Evolutionary conservation across 2,113 vertebrate genomes (phyloP), one percentile per base, ranked within the genome.

Genomic region (Eurystomus gularis): DNA sequence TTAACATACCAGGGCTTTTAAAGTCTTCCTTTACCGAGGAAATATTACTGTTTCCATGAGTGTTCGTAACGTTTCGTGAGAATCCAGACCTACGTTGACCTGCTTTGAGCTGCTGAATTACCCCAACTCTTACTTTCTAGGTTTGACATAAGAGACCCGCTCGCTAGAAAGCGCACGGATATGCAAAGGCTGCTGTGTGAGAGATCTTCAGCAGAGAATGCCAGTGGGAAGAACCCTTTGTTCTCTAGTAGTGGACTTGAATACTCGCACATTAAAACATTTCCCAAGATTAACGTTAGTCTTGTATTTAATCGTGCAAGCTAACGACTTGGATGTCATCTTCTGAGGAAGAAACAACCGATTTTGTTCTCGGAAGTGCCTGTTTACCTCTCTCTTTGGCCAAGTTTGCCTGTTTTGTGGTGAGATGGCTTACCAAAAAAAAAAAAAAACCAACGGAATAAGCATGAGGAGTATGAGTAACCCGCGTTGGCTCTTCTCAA

Each of bases 71-170:
- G 1, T 83, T 33, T 75, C n/a, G 3, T 68, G 85, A 82, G 88
- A 90, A 77, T 39, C 79, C 93, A 95, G 92, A 73, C 35, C 69
- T 51, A 4, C 26, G 42, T 26, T 81, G 80, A 82, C 42, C 65
- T 92, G 72, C 48, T 37, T 35, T 80, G 86, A 93, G 42, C 71
- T 92, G 69, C 49, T 48, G 48, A 70, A 54, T 87, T 81, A 62
- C 84, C 81, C 88, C 81, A 69, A 83, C 58, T 92, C 86, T 92
- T 88, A 61, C 89, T 79, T 94, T 69, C 60, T 82, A 96, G 96
- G 93, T 91, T 42, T 91, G 95, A 46, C 81, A 39, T 68, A 76
- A 94, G 95, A 93, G 46, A 81, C 85, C 91, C 14, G 17, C 54
- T 58, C 40, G 40, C 90, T 96, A 88, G 54, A 61, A 81, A 96